Conservation (phyloP, 2,797 vertebrate genomes). For the Sternotherus odoratus region DNA sequence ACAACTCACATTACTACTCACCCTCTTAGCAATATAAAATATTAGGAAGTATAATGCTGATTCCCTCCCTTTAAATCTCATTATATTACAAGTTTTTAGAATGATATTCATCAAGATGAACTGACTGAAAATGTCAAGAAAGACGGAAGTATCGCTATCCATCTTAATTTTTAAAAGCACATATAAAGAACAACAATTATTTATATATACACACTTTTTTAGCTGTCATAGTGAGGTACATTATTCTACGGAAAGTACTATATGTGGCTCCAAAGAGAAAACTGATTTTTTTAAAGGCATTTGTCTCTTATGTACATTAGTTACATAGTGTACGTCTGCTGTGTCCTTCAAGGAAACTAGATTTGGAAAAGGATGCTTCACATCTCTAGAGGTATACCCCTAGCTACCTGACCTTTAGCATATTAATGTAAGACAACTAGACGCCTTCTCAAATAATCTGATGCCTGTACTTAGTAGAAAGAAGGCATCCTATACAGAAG, state of each 20-base stretch:
- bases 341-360: neutral
- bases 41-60: neutral
- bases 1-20: neutral
- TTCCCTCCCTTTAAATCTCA: neutral
- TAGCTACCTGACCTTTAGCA: neutral
- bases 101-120: neutral
- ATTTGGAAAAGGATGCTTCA: neutral
- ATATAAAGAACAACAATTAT: neutral
- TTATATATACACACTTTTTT: neutral
- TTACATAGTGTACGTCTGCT: neutral
- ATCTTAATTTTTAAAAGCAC: neutral
- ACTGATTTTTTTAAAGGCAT: neutral
- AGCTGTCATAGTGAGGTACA: neutral
- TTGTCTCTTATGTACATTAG: neutral
- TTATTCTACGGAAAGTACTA: neutral
- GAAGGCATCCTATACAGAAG: neutral
- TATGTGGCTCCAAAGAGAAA: fast-evolving
- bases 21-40: neutral
- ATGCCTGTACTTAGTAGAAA: neutral
- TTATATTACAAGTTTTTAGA: neutral
- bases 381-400: neutral
- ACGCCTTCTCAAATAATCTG: neutral
- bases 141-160: neutral
- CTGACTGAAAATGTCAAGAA: neutral
- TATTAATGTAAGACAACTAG: neutral